These are phyloP conservation scores for Auanema freiburgensis DNA, from an alignment of 2,888 invertebrate species.

Conservation along the genomic window DNA sequence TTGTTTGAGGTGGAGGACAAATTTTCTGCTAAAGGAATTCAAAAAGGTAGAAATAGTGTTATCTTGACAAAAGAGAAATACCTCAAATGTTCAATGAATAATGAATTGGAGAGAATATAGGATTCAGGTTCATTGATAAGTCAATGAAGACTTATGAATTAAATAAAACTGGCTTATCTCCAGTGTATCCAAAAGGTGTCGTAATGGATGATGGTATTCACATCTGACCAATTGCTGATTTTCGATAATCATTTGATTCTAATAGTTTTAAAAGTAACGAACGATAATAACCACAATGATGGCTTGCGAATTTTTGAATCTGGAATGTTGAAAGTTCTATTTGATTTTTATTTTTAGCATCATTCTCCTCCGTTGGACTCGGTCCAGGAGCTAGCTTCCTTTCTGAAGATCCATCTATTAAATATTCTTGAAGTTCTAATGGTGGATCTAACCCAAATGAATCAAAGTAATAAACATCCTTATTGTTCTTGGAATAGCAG, in stretches of 20 bases:
- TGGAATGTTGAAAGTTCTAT: slow-evolving; percentile 14
- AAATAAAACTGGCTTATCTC: slow-evolving; percentile 29
- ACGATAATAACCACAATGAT: too few species aligned
- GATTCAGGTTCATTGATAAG: slow-evolving; percentile 26
- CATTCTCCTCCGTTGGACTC: too few species aligned
- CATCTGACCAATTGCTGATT: too few species aligned
- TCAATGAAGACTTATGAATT: slow-evolving; percentile 35
- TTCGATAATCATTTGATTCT: too few species aligned
- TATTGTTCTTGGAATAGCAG: too few species aligned
- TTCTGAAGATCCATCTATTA: too few species aligned
- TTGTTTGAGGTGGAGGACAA: slow-evolving; percentile 20
- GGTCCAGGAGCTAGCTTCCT: too few species aligned
- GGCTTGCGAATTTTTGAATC: too few species aligned
- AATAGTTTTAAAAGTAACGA: too few species aligned
- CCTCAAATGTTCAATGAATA: slow-evolving; percentile 25
- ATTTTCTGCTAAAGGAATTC: slow-evolving; percentile 30
- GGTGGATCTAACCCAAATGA: too few species aligned
- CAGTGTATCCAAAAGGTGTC: slow-evolving; percentile 32
- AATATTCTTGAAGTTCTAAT: slow-evolving; percentile 15
- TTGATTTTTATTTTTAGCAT: slow-evolving; percentile 5
- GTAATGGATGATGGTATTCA: slow-evolving; percentile 38
- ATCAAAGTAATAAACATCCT: too few species aligned
- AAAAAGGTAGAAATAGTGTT: slow-evolving; percentile 29
- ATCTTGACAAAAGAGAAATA: slow-evolving; percentile 35
- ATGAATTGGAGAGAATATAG: slow-evolving; percentile 28